Evolutionary conservation across 2,797 vertebrate species (phyloP), one percentile per base, ranked within the genome.

Genomic region (Malurus leucopterus): DNA sequence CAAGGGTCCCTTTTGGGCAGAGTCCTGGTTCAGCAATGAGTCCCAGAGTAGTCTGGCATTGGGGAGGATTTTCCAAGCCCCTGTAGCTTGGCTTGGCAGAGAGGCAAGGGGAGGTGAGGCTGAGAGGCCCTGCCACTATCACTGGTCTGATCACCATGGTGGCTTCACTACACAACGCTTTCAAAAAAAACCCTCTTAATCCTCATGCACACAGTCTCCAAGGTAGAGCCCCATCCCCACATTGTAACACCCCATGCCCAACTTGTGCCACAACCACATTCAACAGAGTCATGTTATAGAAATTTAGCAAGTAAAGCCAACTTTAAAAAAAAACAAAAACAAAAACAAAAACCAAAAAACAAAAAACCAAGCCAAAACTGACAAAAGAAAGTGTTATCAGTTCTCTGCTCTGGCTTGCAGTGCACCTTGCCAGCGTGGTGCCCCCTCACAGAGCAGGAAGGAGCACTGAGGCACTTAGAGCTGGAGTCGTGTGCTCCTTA

Each of bases 361-460:
- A 41, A 44, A n/a, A 32, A 44, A 9, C 3, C 32, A 36, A 54
- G 17, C 13, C 11, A 38, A 76, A 15, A 22, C 26, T 27, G 15
- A 18, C 27, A 43, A 23, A 36, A 57, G 2, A 7, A 82, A 12
- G 10, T 14, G 27, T 44, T 65, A 9, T 13, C 13, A 38, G 27
- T 13, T 5, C 27, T 44, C n/a, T 38, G 44, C n/a, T 16, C 10
- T n/a, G n/a, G 22, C 51, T 26, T 27, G 27, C 59, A 73, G 36
- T 22, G n/a, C 0, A 0, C 27, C 12, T 61, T 5, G 6, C 11
- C 3, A 2, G 30, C 0, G 8, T 43, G 27, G 13, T 24, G 26
- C 36, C 54, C 40, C 51, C 63, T 90, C 0, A 1, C 5, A 43
- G 62, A 51, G 24, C 53, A 32, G 46, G n/a, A 57, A n/a, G 22